These are phyloP conservation scores for Laticauda laticaudata DNA, from an alignment of 2,113 vertebrate genomes.

Conservation along the genomic window DNA sequence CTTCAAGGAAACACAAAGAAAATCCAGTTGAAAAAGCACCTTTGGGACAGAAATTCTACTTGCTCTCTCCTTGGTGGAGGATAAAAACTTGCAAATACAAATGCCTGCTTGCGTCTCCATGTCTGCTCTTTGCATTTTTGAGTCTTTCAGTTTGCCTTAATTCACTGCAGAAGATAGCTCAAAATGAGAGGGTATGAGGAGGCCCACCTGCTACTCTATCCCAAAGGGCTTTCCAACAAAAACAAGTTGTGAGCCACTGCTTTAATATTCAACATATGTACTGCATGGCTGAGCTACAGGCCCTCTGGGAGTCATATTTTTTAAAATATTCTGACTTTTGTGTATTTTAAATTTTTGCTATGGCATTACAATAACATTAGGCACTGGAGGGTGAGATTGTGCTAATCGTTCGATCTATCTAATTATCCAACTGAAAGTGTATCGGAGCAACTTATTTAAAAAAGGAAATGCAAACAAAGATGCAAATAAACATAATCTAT, in stretches of 20 bases:
- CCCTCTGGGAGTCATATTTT: slow-evolving; percentile 59
- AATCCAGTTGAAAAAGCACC: background rate
- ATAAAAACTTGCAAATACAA: background rate
- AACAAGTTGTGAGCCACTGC: slow-evolving; percentile 47
- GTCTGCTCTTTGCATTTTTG: background rate
- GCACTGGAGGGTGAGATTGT: slow-evolving; percentile 5
- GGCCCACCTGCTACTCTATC: slow-evolving; percentile 31
- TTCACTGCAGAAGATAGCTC: slow-evolving; percentile 13
- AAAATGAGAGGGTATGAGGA: background rate
- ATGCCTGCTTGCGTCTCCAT: background rate
- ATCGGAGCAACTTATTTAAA: slow-evolving; percentile 45
- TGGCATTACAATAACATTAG: slow-evolving; percentile 53
- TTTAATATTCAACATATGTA: slow-evolving; percentile 67
- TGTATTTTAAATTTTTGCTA: slow-evolving; percentile 61
- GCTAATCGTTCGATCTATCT: slow-evolving; percentile 49
- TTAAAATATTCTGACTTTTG: slow-evolving; percentile 54
- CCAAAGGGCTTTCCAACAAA: slow-evolving; percentile 41
- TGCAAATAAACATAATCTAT: slow-evolving; percentile 62
- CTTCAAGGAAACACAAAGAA: background rate
- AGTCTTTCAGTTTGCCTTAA: background rate
- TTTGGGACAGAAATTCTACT: background rate
- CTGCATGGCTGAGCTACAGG: slow-evolving; percentile 47
- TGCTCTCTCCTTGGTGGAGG: background rate
- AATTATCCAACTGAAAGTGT: slow-evolving; percentile 39
- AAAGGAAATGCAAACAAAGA: slow-evolving; percentile 30